phyloP scores from a whole-genome alignment of 2,888 invertebrate genomes.

The Apamea sordens region DNA sequence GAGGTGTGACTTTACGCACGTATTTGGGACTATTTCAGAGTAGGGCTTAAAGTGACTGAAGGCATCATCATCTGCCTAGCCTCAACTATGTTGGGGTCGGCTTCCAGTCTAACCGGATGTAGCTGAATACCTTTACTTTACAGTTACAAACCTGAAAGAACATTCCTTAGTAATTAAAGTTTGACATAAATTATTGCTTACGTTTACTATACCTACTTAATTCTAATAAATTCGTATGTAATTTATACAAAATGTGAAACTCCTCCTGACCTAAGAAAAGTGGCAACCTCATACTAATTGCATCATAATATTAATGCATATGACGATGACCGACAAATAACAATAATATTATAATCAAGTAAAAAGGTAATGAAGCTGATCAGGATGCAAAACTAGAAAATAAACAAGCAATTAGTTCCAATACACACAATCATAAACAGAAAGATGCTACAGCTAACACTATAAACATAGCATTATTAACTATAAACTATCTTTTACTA shows the following conservation, averaged over 20 bases:
- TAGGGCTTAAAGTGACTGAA: too few relatives aligned
- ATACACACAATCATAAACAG: neutral
- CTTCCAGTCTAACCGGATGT: neutral
- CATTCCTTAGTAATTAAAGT: neutral
- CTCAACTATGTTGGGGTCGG: neutral
- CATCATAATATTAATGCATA: neutral
- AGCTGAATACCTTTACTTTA: neutral
- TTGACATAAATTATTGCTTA: neutral
- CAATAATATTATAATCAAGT: neutral
- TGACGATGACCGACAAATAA: too few relatives aligned
- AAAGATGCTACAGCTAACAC: neutral
- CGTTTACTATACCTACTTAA: neutral
- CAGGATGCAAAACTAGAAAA: constrained; percentile 1
- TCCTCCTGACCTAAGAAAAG: neutral
- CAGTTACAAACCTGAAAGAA: neutral
- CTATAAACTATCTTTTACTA: neutral
- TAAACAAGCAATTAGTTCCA: neutral
- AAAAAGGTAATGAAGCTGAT: neutral
- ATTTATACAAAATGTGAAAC: neutral
- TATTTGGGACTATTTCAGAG: neutral
- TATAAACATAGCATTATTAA: neutral
- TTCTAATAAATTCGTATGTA: neutral
- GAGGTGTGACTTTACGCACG: constrained; percentile 16
- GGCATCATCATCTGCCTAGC: neutral
- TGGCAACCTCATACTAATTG: neutral